A percentile compares a stretch with the other conserved stretches of the same genome.
Evolutionary conservation across 30 jellyfish, hydroid and myxozoan genomes (phyloP).

Genomic region (Catostylus mosaicus): DNA sequence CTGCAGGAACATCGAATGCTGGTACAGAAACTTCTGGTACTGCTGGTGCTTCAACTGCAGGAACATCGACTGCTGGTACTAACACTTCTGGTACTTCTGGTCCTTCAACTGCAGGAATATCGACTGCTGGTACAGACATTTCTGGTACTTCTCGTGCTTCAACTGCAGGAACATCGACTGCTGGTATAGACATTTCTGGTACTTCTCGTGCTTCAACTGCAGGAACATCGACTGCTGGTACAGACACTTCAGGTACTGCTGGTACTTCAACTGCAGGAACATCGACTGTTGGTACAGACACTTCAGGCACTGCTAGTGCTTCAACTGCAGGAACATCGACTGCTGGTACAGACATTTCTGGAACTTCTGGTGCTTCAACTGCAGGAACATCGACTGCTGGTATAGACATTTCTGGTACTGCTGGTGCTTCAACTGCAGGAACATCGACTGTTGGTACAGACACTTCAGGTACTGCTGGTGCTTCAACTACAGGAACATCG

Average conservation of each 20-base stretch:
- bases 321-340: slow-evolving; percentile 5
- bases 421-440: not conserved
- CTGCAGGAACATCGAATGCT: not conserved
- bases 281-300: not conserved
- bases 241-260: not conserved
- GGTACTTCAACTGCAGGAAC: slow-evolving; percentile 4
- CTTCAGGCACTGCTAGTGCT: not conserved
- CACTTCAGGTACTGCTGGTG: slow-evolving; percentile 1
- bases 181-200: not conserved
- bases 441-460: slow-evolving; percentile 3
- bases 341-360: not conserved
- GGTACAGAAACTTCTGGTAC: not conserved
- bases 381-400: not conserved
- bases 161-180: not conserved
- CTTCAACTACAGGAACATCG: slow-evolving; percentile 7
- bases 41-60: not conserved
- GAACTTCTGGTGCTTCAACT: not conserved
- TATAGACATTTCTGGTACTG: slow-evolving; percentile 3
- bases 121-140: not conserved
- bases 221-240: not conserved
- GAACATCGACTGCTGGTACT: not conserved
- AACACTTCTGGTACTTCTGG: not conserved
- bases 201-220: not conserved
- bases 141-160: not conserved
- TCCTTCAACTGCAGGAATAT: not conserved